Evolutionary conservation across 2,797 vertebrate genomes (phyloP).

Genomic region (Sebastes itinus): DNA sequence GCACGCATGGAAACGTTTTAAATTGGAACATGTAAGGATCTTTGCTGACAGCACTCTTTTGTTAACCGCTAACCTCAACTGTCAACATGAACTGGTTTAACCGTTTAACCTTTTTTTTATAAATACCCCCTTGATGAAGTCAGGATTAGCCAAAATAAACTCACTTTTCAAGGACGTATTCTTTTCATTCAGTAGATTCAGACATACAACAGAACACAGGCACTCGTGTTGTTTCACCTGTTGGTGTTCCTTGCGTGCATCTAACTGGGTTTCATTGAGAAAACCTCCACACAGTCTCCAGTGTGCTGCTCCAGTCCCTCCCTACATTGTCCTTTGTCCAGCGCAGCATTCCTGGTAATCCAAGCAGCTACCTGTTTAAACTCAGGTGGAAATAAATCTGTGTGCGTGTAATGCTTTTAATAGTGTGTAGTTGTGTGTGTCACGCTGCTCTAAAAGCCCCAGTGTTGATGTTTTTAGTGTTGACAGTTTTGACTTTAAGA

Average conservation of each 20-base stretch:
- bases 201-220: neutral
- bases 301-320: conserved; percentile 55
- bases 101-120: neutral
- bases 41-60: neutral
- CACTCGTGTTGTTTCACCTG: neutral
- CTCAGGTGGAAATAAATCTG: conserved; percentile 36
- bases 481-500: conserved; percentile 2
- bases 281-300: conserved; percentile 40
- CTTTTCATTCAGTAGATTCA: neutral
- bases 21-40: neutral
- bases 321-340: conserved; percentile 69
- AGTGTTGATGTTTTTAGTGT: conserved; percentile 2
- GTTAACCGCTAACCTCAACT: neutral
- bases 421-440: neutral
- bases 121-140: neutral
- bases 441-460: neutral
- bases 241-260: neutral
- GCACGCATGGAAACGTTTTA: neutral
- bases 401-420: conserved; percentile 7
- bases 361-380: conserved; percentile 65
- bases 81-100: neutral
- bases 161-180: neutral
- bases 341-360: conserved; percentile 70
- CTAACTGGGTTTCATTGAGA: conserved; percentile 31
- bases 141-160: neutral